Percentiles rank a stretch among this genome's conserved stretches.
Evolutionary conservation across 2,113 vertebrate genomes (phyloP).

Genomic region (Entosphenus tridentatus): DNA sequence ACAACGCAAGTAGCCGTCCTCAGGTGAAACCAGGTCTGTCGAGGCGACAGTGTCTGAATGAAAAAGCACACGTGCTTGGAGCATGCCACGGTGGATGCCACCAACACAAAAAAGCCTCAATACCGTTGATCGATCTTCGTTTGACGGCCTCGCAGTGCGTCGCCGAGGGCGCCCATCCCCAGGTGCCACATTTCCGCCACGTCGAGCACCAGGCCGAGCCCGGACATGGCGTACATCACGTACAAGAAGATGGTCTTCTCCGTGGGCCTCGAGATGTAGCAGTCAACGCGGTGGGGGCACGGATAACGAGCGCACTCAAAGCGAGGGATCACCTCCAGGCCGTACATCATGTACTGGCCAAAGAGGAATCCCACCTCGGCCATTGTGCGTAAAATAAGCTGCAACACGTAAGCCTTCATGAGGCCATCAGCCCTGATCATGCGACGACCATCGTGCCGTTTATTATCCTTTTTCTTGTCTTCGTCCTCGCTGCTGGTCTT

Average conservation of each 20-base stretch:
- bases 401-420: slow-evolving; percentile 83
- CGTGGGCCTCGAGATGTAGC: slow-evolving; percentile 60
- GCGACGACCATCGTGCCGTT: slow-evolving; percentile 58
- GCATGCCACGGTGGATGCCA: no score
- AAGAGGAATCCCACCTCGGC: slow-evolving; percentile 44
- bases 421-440: slow-evolving; percentile 73
- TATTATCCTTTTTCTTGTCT: not conserved
- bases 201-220: slow-evolving; percentile 48
- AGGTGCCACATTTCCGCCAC: slow-evolving; percentile 44
- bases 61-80: no score
- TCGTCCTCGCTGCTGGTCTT: not conserved
- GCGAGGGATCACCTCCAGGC: slow-evolving; percentile 49
- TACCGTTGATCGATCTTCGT: not conserved
- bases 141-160: slow-evolving; percentile 22
- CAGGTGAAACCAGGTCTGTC: no score
- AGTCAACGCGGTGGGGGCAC: slow-evolving; percentile 62
- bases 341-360: slow-evolving; percentile 47
- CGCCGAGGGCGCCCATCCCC: slow-evolving; percentile 34
- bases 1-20: no score
- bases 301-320: slow-evolving; percentile 40
- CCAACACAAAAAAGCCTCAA: no score
- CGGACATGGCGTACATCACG: slow-evolving; percentile 50
- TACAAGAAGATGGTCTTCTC: slow-evolving; percentile 69
- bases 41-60: no score
- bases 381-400: slow-evolving; percentile 60